Conservation (phyloP, 2,888 invertebrate genomes). For the Hypselothyrea guttata region DNA sequence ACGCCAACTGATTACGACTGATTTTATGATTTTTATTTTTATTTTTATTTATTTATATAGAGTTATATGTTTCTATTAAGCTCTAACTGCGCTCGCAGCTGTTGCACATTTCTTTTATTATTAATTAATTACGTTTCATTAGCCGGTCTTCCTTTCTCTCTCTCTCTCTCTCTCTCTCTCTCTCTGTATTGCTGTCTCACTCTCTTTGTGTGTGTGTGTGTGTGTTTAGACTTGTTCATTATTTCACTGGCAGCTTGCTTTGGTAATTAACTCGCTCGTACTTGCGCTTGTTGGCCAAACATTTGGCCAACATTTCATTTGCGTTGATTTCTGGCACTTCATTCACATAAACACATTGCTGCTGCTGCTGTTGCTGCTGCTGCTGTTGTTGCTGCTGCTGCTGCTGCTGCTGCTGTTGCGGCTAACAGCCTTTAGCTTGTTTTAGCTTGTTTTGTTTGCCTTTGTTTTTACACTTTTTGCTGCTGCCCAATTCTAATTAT, state of each 20-base stretch:
- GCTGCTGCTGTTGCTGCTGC: slow-evolving; percentile 1
- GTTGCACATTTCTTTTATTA: too few relatives aligned
- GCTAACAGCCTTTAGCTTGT: neutral
- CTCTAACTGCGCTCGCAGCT: too few relatives aligned
- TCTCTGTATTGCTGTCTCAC: too few relatives aligned
- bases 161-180: too few relatives aligned
- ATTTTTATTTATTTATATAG: too few relatives aligned
- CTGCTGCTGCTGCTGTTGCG: slow-evolving; percentile 13
- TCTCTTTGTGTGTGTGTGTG: slow-evolving; percentile 3
- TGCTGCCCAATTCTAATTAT: too few relatives aligned
- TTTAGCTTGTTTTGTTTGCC: slow-evolving; percentile 5
- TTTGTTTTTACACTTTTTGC: slow-evolving; percentile 8
- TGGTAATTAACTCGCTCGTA: slow-evolving; percentile 58
- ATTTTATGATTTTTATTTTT: too few relatives aligned
- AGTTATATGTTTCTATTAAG: neutral
- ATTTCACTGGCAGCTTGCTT: slow-evolving; percentile 1
- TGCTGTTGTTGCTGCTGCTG: slow-evolving; percentile 4
- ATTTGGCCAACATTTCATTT: slow-evolving; percentile 54
- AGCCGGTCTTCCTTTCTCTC: too few relatives aligned
- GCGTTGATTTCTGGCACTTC: slow-evolving; percentile 17
- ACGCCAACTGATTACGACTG: too few relatives aligned
- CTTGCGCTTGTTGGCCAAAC: slow-evolving; percentile 60
- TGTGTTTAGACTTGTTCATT: slow-evolving; percentile 16
- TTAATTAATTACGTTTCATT: too few relatives aligned
- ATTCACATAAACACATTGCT: slow-evolving; percentile 31